These are phyloP conservation scores for Actinernus sp. DNA, from an alignment of 92 coral and sea anemone species.

Conservation along the genomic window DNA sequence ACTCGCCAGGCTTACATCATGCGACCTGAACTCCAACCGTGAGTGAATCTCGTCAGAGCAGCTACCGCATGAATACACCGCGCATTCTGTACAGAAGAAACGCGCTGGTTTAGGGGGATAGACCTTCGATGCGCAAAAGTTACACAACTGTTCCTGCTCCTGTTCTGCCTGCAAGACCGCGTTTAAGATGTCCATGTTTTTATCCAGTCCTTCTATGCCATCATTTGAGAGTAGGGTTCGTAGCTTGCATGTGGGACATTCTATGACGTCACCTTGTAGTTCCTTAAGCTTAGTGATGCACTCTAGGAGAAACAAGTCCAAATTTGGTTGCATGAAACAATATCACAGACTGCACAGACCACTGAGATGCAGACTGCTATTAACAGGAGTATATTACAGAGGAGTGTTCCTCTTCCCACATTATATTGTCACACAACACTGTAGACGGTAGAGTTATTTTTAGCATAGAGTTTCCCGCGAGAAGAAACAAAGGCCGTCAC, in stretches of 20 bases:
- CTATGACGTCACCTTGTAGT: constrained; percentile 93
- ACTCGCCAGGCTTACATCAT: constrained; percentile 81
- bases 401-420: too few relatives aligned
- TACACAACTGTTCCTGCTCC: constrained; percentile 79
- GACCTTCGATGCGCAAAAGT: constrained; percentile 91
- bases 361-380: neutral
- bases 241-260: constrained; percentile 91
- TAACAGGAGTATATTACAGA: too few relatives aligned
- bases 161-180: constrained; percentile 82
- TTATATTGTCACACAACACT: neutral
- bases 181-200: constrained; percentile 83
- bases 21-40: constrained; percentile 87
- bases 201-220: constrained; percentile 78
- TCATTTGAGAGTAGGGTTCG: constrained; percentile 86
- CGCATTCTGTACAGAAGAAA: constrained; percentile 88
- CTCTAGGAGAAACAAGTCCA: constrained; percentile 35
- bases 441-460: neutral
- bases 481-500: too few relatives aligned
- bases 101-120: constrained; percentile 96
- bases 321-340: neutral
- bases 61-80: constrained; percentile 83
- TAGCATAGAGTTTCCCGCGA: too few relatives aligned
- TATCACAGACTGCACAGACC: neutral
- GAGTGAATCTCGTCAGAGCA: constrained; percentile 97
- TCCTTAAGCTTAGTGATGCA: constrained; percentile 88